Evolutionary conservation across 2,797 vertebrate genomes (phyloP), one percentile per base, ranked within the genome.

Genomic region (Psittacula derbiana): DNA sequence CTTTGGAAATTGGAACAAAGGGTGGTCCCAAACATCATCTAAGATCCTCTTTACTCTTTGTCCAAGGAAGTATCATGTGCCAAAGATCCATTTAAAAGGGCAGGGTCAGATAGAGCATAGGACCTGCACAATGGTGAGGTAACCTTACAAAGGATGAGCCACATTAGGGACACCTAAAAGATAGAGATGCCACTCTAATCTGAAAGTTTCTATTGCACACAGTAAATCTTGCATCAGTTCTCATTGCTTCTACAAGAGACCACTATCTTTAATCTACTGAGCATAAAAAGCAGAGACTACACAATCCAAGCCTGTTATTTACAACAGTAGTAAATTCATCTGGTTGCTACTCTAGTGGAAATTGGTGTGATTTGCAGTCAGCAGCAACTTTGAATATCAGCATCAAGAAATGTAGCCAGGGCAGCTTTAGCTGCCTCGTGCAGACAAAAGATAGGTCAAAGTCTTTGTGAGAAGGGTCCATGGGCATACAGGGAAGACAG

Each of bases 271-370:
- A 61, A 86, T 88, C 90, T 86, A 55, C 41, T 0, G 0, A 94
- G 28, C 83, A 95, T 36, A 66, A 92, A 92, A 78, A 82, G 23
- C 36, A 28, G 73, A 90, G 73, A 89, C 74, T 88, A 80, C 95
- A 92, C 90, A 92, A 94, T 73, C 47, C 55, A 72, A 88, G 40
- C 15, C 43, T 81, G 31, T 47, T 71, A 81, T 88, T 95, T 95
- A 93, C 55, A 86, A 70, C 43, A 38, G 76, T 52, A 73, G 36
- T 94, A 96, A 96, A 96, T 84, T 90, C 43, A 90, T 92, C 83
- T 79, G 80, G 27, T 50, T 92, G 53, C 36, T 79, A 19, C 66
- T 81, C 36, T 70, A 55, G 30, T 66, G 66, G 33, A 80, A 91
- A 62, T 5, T 36, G 14, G 23, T 47, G 50, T 75, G 62, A 55